Base-by-base conservation (phyloP, 2,113 vertebrate genomes). In the Cairina moschata region DNA sequence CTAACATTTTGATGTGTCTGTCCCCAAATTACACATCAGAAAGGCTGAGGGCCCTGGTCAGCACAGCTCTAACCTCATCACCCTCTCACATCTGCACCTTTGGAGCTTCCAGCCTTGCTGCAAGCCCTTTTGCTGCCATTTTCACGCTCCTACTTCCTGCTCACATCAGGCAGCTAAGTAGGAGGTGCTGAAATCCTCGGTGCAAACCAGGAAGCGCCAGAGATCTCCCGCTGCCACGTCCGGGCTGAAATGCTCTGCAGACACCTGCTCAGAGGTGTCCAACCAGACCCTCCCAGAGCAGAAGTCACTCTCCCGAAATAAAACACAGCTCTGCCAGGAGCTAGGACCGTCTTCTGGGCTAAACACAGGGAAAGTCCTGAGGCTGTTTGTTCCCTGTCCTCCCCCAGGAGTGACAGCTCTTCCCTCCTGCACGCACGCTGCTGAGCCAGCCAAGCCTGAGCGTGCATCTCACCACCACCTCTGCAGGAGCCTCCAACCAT, bases 161-260 rank as follows among this genome's bases (percentile, higher is more conserved):
- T 91, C 46, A 0, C 72, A 48, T 15, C 88, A 77, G 58, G 80
- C 92, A 68, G 69, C 4, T 3, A 48, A 92, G 85, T 55, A 74
- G 96, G 94, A 96, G 96, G 88, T 67, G 84, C 91, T 44, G 77
- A 95, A 85, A 95, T 69, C 68, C 92, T 76, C 66, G 32, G 10
- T 34, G 63, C 93, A 73, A 13, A 92, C 23, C 86, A 89, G 93
- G 92, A 95, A 94, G 83, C 18, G 2, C 54, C 29, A 0, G 86
- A 58, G 65, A 77, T 52, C 72, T 71, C 90, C 88, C 44, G 66
- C 90, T 73, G 58, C 7, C 75, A 90, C 86, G 94, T 79, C 71
- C 86, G 59, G 78, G 62, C 81, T 48, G 71, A 62, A 93, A 36
- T 2, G 48, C 81, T 87, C 84, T 4, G 75, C 79, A 28, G 93